phyloP scores from a whole-genome alignment of 2,797 vertebrate genomes.

The Hippopotamyrus pictus region DNA sequence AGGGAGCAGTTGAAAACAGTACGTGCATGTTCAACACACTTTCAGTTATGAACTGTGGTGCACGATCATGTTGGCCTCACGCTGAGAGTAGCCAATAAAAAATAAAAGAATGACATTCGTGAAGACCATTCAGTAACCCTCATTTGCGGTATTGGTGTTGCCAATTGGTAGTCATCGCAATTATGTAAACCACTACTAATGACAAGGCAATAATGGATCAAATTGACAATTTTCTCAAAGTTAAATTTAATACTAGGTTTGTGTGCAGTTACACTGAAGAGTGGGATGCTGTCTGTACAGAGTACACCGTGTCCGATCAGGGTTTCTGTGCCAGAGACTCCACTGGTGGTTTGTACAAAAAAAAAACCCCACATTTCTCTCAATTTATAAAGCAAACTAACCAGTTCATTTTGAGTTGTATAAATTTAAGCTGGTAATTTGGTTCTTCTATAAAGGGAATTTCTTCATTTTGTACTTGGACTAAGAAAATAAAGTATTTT shows the following conservation, averaged over 20 bases:
- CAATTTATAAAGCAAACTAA: not conserved
- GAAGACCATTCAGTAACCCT: not conserved
- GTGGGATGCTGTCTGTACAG: not conserved
- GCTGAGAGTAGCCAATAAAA: not conserved
- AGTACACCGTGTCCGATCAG: not conserved
- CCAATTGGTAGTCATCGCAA: not conserved
- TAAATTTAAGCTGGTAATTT: not conserved
- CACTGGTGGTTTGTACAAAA: not conserved
- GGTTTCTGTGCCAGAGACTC: not conserved
- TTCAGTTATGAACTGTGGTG: not conserved
- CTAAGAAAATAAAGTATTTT: not conserved
- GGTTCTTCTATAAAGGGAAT: not conserved
- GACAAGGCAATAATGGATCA: not conserved
- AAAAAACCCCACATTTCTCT: not conserved
- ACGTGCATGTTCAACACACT: not conserved
- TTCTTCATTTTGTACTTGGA: not conserved
- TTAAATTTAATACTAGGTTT: not conserved
- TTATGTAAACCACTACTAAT: not conserved
- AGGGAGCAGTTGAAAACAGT: not conserved
- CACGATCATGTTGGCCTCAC: not conserved
- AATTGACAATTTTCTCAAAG: not conserved
- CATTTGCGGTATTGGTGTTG: not conserved
- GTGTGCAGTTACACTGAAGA: not conserved
- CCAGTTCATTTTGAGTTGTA: not conserved
- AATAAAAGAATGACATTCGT: not conserved